These are phyloP conservation scores for Pygmarrhopalites habei DNA, from an alignment of 1,140 invertebrate genomes.

Conservation along the genomic window DNA sequence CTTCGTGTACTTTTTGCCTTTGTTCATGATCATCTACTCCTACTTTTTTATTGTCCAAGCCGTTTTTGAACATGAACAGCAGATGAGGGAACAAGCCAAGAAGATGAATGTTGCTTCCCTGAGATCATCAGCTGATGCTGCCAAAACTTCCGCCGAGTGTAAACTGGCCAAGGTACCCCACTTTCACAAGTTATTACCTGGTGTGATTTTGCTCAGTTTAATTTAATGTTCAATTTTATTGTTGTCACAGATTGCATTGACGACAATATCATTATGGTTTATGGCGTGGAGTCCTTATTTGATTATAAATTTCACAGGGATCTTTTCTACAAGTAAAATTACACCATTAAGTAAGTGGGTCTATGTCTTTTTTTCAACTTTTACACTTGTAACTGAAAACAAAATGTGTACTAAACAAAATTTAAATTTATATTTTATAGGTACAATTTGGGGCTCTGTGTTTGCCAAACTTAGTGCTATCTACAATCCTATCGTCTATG, in stretches of 20 bases:
- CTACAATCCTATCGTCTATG: constrained; percentile 76
- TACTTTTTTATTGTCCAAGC: constrained; percentile 72
- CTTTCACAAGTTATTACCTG: too few relatives aligned
- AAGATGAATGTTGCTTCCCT: constrained; percentile 77
- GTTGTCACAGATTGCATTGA: constrained; percentile 59
- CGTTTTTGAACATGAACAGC: constrained; percentile 68
- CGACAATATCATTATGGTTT: constrained; percentile 74
- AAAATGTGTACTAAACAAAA: too few relatives aligned
- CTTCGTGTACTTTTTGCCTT: constrained; percentile 63
- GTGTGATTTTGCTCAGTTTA: too few relatives aligned
- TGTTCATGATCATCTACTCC: constrained; percentile 64
- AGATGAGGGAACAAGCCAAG: constrained; percentile 73
- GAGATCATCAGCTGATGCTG: constrained; percentile 58
- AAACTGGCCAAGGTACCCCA: constrained; percentile 63
- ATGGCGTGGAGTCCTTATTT: constrained; percentile 79
- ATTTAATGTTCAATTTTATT: background rate
- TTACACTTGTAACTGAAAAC: too few relatives aligned
- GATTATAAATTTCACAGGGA: constrained; percentile 67
- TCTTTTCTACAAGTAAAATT: constrained; percentile 60
- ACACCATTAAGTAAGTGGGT: too few relatives aligned
- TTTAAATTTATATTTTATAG: too few relatives aligned
- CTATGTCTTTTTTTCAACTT: too few relatives aligned
- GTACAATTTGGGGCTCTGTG: constrained; percentile 68
- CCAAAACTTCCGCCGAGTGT: constrained; percentile 45
- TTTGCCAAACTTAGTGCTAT: constrained; percentile 71